phyloP scores from a whole-genome alignment of 2,888 invertebrate species.

The Cantharis flavilabris region DNA sequence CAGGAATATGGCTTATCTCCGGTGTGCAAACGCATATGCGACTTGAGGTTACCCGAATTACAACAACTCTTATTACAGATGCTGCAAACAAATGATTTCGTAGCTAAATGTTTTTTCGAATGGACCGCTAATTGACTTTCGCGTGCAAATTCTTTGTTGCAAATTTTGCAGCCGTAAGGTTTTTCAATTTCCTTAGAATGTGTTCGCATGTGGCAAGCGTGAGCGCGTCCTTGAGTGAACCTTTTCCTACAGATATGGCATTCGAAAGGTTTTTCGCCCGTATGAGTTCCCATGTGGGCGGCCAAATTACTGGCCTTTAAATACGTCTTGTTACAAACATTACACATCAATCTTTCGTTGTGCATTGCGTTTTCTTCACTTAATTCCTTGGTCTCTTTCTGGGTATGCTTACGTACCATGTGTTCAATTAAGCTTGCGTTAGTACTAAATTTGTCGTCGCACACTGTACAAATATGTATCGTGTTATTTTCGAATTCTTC shows the following conservation, averaged over 20 bases:
- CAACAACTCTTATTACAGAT: slow-evolving; percentile 43
- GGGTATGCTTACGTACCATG: slow-evolving; percentile 33
- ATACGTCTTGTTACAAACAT: slow-evolving; percentile 41
- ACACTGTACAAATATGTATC: slow-evolving; percentile 31
- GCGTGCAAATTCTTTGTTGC: slow-evolving; percentile 39
- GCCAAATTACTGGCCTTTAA: slow-evolving; percentile 42
- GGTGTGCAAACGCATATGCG: slow-evolving; percentile 34
- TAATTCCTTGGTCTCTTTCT: slow-evolving; percentile 19
- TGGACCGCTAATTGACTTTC: slow-evolving; percentile 39
- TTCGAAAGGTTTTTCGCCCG: slow-evolving; percentile 39
- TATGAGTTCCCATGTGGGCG: slow-evolving; percentile 44
- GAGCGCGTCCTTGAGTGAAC: slow-evolving; percentile 43
- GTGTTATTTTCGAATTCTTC: slow-evolving; percentile 8
- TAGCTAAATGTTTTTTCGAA: slow-evolving; percentile 37
- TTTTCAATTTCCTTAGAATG: slow-evolving; percentile 36
- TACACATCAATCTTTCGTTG: slow-evolving; percentile 34
- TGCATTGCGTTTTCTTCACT: background rate
- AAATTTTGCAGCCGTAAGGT: slow-evolving; percentile 36
- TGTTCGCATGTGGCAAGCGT: slow-evolving; percentile 42
- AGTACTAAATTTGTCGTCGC: slow-evolving; percentile 31
- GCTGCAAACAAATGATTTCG: slow-evolving; percentile 34
- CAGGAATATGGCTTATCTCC: slow-evolving; percentile 44
- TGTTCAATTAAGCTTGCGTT: slow-evolving; percentile 33
- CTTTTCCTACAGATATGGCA: slow-evolving; percentile 41
- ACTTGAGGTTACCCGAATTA: slow-evolving; percentile 40